Evolutionary conservation across 1,140 invertebrate species (phyloP).

Genomic region (Ceratitis capitata): DNA sequence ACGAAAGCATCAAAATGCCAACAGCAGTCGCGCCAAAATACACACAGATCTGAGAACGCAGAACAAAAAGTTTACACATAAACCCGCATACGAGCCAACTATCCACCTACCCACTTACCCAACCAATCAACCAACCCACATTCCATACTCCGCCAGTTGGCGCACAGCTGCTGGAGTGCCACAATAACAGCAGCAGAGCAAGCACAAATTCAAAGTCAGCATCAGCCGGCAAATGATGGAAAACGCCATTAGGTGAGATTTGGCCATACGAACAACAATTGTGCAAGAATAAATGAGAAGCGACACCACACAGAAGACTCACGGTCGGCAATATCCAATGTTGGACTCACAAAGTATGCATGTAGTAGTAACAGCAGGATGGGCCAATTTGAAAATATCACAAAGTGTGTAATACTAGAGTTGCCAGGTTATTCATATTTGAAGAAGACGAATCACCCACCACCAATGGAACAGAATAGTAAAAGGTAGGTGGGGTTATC

Average conservation of each 20-base stretch:
- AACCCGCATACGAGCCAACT: background rate
- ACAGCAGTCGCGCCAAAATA: background rate
- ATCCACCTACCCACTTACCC: too few species aligned
- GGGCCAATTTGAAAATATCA: background rate
- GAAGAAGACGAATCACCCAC: too few species aligned
- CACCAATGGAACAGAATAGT: too few species aligned
- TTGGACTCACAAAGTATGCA: background rate
- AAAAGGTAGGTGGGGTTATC: too few species aligned
- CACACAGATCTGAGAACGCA: background rate
- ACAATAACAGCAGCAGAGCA: conserved; percentile 46
- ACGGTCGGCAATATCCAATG: background rate
- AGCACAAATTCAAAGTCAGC: conserved; percentile 46
- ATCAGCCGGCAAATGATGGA: conserved; percentile 65
- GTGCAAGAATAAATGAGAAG: conserved; percentile 47
- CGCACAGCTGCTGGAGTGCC: conserved; percentile 45
- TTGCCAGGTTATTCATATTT: background rate
- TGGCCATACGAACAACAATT: conserved; percentile 65
- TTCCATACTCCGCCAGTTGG: background rate
- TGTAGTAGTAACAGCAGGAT: too few species aligned
- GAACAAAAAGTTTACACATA: conserved; percentile 1
- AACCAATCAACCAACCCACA: background rate
- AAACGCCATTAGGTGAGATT: conserved; percentile 66
- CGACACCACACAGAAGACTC: background rate
- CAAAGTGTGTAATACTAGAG: background rate
- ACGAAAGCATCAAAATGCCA: conserved; percentile 20